A percentile compares a stretch with the other conserved stretches of the same genome.
These are phyloP conservation scores for Apotomis capreana DNA, from an alignment of 2,888 invertebrate genomes.

Conservation along the genomic window DNA sequence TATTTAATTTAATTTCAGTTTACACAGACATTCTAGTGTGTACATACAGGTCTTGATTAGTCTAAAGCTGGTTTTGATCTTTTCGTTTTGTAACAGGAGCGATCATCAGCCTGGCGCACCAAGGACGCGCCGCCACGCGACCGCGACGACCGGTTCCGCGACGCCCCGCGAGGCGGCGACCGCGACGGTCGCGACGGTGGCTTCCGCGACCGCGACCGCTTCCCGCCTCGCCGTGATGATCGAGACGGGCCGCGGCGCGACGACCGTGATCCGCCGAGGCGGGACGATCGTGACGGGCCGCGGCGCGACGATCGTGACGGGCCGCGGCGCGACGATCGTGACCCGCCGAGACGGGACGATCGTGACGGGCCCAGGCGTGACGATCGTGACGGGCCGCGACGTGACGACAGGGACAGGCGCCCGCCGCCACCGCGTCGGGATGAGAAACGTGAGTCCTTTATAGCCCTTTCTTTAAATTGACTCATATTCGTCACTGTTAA, in stretches of 20 bases:
- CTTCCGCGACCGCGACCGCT: constrained; percentile 44
- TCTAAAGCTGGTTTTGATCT: background rate
- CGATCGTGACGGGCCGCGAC: constrained; percentile 48
- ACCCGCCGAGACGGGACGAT: constrained; percentile 61
- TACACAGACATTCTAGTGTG: no score
- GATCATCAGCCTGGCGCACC: constrained; percentile 70
- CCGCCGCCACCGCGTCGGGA: constrained; percentile 64
- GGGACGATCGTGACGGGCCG: constrained; percentile 59
- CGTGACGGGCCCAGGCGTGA: constrained; percentile 63
- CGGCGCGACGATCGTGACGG: constrained; percentile 56
- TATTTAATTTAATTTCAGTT: no score
- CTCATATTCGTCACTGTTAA: no score
- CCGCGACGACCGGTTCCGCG: constrained; percentile 37
- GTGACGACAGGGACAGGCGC: constrained; percentile 45
- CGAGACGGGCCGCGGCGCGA: constrained; percentile 53
- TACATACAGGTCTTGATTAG: no score
- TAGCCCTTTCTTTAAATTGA: no score
- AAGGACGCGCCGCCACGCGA: constrained; percentile 60
- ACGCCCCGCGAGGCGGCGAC: constrained; percentile 48
- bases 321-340: constrained; percentile 61
- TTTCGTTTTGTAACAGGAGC: constrained; percentile 59
- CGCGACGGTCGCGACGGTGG: constrained; percentile 46
- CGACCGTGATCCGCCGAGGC: constrained; percentile 55
- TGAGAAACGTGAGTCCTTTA: constrained; percentile 72
- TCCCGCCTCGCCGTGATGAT: constrained; percentile 56